Conservation (phyloP, 1,140 invertebrate species). For the Drosophila insularis region DNA sequence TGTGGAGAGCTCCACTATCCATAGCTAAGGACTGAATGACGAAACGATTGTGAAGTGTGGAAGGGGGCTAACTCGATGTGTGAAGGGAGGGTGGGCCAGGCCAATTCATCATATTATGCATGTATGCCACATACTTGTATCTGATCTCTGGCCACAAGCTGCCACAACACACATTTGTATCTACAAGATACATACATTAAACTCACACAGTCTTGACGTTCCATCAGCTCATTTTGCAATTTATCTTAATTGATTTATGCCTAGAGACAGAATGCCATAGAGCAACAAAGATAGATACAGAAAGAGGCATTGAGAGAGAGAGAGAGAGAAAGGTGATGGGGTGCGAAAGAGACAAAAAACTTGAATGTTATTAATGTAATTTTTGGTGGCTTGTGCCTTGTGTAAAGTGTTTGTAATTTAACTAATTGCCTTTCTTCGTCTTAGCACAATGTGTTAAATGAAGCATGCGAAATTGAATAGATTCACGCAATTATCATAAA, state of each 20-base stretch:
- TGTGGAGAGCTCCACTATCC: not conserved
- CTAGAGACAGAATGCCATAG: not conserved
- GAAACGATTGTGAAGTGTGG: not conserved
- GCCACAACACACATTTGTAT: conserved; percentile 42
- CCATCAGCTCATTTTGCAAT: conserved; percentile 26
- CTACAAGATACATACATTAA: conserved; percentile 40
- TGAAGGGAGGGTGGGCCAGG: not conserved
- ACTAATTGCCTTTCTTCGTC: conserved; percentile 17
- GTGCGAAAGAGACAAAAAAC: not conserved
- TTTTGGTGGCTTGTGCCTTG: conserved; percentile 22
- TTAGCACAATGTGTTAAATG: conserved; percentile 13
- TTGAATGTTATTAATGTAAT: conserved; percentile 25
- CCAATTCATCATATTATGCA: conserved; percentile 20
- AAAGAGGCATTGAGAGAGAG: not conserved
- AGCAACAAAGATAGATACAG: not conserved
- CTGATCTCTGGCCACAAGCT: conserved; percentile 34
- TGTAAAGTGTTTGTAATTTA: conserved; percentile 23
- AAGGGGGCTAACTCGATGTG: not conserved
- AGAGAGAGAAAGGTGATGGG: no score
- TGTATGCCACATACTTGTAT: conserved; percentile 7
- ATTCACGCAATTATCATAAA: not conserved
- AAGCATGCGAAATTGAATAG: not conserved
- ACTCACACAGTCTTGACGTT: conserved; percentile 24
- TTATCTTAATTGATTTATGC: conserved; percentile 51
- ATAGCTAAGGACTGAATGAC: not conserved